A percentile compares a stretch with the other conserved stretches of the same genome.
Evolutionary conservation across 2,888 invertebrate species (phyloP).

Genomic region (Trichacis sp.): DNA sequence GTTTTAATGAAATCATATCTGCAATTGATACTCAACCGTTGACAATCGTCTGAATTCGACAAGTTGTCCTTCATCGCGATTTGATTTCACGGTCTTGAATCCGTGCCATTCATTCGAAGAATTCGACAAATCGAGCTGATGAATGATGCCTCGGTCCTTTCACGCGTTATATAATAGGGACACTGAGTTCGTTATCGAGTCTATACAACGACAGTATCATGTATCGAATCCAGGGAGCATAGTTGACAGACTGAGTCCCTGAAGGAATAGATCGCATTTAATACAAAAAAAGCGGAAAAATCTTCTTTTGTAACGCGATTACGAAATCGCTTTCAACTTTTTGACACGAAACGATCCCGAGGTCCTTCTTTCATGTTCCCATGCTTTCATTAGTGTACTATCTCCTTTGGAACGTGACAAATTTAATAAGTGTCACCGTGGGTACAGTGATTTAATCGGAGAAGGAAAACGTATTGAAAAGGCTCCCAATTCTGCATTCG

Average conservation of each 20-base stretch:
- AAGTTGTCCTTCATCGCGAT: no score
- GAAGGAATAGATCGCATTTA: conserved; percentile 15
- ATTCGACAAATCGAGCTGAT: no score
- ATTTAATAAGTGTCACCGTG: conserved; percentile 41
- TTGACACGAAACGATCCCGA: conserved; percentile 28
- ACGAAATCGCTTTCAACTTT: conserved; percentile 35
- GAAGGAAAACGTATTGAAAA: conserved; percentile 31
- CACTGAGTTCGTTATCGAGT: no score
- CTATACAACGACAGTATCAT: conserved; percentile 13
- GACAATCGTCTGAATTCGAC: no score
- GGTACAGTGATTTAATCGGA: no score
- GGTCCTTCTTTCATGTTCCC: conserved; percentile 28
- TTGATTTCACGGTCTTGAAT: no score
- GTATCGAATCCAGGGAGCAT: conserved; percentile 13
- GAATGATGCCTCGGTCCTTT: no score
- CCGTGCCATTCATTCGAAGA: no score
- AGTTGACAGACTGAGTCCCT: conserved; percentile 8
- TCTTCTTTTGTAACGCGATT: conserved; percentile 35
- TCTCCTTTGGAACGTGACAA: conserved; percentile 37
- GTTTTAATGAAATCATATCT: no score
- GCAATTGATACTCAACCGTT: no score
- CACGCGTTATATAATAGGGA: no score
- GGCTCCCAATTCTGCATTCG: conserved; percentile 21
- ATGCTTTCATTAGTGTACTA: conserved; percentile 8
- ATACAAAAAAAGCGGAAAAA: conserved; percentile 29